Conservation (phyloP, 2,113 vertebrate genomes). For the Shinisaurus crocodilurus region DNA sequence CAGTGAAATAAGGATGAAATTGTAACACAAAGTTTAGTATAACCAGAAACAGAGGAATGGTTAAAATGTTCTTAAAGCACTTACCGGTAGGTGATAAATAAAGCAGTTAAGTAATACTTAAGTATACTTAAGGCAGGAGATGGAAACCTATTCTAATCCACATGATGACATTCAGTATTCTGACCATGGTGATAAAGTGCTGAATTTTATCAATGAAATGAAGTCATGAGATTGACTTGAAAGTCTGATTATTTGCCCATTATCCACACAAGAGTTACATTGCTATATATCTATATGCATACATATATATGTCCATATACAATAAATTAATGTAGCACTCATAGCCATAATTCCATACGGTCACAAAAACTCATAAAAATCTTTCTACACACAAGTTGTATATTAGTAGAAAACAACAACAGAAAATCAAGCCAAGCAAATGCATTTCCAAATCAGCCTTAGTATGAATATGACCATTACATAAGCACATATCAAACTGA, state of each 20-base stretch:
- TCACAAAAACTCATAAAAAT: constrained; percentile 40
- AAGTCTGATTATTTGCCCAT: constrained; percentile 48
- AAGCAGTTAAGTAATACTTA: neutral
- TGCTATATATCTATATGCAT: constrained; percentile 22
- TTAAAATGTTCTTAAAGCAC: neutral
- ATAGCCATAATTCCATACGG: constrained; percentile 40
- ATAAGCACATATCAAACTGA: constrained; percentile 31
- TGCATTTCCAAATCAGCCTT: constrained; percentile 32
- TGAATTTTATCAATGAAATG: constrained; percentile 7
- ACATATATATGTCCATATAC: constrained; percentile 12
- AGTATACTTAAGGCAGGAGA: neutral
- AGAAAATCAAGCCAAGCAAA: constrained; percentile 21
- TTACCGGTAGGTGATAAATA: neutral
- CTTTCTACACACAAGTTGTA: constrained; percentile 58
- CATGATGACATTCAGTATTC: constrained; percentile 26
- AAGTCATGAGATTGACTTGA: constrained; percentile 27
- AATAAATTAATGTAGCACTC: constrained; percentile 44
- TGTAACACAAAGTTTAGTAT: neutral
- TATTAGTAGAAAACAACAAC: constrained; percentile 48
- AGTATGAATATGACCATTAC: constrained; percentile 51
- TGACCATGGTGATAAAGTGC: neutral
- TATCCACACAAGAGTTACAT: constrained; percentile 22
- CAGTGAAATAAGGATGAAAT: constrained; percentile 14
- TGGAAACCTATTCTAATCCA: neutral
- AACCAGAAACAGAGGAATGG: neutral